Conservation (phyloP, 2,113 vertebrate genomes). For the Colistium nudipinnis region DNA sequence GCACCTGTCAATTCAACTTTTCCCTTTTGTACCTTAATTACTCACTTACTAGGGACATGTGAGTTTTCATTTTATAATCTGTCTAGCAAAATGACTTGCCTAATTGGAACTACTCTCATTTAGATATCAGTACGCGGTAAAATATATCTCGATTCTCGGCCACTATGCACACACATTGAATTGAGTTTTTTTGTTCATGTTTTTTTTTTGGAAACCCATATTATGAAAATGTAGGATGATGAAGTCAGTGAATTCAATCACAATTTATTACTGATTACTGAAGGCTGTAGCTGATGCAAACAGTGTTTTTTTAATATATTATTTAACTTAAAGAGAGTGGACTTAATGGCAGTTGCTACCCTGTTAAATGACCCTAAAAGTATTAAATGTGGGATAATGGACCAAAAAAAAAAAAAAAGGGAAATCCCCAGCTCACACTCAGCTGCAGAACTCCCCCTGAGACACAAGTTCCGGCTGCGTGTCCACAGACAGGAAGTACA, state of each 20-base stretch:
- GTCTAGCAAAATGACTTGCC: not conserved
- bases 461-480: conserved; percentile 1
- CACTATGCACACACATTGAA: too few species aligned
- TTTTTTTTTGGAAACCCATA: not conserved
- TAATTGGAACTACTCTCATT: not conserved
- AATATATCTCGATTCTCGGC: not conserved
- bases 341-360: not conserved
- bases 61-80: not conserved
- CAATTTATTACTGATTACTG: not conserved
- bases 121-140: not conserved
- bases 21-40: not conserved
- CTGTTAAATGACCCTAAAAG: not conserved
- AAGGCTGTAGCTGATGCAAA: too few species aligned
- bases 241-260: not conserved
- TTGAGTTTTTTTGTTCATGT: not conserved
- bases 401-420: not conserved
- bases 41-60: not conserved
- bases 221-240: not conserved
- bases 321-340: not conserved
- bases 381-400: not conserved
- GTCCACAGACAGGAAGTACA: conserved; percentile 28
- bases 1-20: not conserved
- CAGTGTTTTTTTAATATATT: not conserved
- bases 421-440: not conserved
- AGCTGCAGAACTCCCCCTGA: not conserved